Evolutionary conservation across 2,888 invertebrate species (phyloP).

Genomic region (Prosapia bicincta): DNA sequence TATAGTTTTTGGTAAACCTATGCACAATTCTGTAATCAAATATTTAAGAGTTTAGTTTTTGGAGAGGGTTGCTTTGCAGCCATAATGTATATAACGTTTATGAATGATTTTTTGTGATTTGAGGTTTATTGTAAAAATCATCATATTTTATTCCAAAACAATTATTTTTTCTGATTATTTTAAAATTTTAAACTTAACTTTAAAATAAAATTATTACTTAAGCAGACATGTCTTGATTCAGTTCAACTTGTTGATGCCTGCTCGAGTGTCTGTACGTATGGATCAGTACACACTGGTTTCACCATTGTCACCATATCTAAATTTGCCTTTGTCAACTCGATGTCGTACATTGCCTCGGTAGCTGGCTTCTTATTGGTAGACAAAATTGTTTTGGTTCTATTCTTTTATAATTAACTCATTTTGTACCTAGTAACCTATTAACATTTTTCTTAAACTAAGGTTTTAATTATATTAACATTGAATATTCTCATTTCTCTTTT

Average conservation of each 20-base stretch:
- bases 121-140: too few relatives aligned
- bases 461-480: too few relatives aligned
- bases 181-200: too few relatives aligned
- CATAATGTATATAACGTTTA: too few relatives aligned
- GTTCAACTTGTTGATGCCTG: constrained; percentile 29
- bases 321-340: constrained; percentile 5
- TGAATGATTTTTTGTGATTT: not conserved
- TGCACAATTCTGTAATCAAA: too few relatives aligned
- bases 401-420: not conserved
- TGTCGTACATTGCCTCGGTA: constrained; percentile 26
- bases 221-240: not conserved
- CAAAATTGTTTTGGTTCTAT: not conserved
- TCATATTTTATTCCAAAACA: constrained; percentile 31
- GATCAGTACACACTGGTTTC: constrained; percentile 15
- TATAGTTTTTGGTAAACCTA: too few relatives aligned
- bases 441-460: too few relatives aligned
- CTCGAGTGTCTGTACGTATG: constrained; percentile 17
- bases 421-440: not conserved
- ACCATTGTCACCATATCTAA: not conserved
- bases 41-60: too few relatives aligned
- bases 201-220: too few relatives aligned
- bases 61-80: too few relatives aligned
- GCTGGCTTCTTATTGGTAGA: constrained; percentile 1
- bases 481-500: too few relatives aligned
- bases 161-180: constrained; percentile 35